Conservation (phyloP, 2,113 vertebrate genomes). For the Poeciliopsis occidentalis region DNA sequence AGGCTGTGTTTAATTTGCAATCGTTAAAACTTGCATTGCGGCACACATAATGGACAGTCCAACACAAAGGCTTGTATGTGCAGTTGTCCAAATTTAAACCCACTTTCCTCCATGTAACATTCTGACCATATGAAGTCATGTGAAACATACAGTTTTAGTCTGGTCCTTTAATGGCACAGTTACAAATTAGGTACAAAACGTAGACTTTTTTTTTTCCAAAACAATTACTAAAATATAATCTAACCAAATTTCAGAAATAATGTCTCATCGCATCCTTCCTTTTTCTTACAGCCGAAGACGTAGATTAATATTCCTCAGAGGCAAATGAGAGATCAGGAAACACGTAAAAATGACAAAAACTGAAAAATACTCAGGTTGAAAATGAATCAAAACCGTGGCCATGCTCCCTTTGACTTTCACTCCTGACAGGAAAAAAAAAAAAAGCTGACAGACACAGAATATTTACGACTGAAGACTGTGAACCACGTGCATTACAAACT, state of each 20-base stretch:
- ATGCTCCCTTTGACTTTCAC: conserved; percentile 4
- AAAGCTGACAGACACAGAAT: neutral
- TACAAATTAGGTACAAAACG: conserved; percentile 76
- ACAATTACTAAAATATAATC: conserved; percentile 77
- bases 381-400: neutral
- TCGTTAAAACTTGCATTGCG: conserved; percentile 55
- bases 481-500: neutral
- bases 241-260: conserved; percentile 51
- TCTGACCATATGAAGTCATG: conserved; percentile 28
- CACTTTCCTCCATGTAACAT: conserved; percentile 21
- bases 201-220: conserved; percentile 39
- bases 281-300: conserved; percentile 53
- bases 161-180: conserved; percentile 65
- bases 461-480: conserved; percentile 5
- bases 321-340: conserved; percentile 5
- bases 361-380: neutral
- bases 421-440: neutral
- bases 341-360: neutral
- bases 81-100: conserved; percentile 34
- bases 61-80: conserved; percentile 17
- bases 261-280: conserved; percentile 51
- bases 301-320: conserved; percentile 1
- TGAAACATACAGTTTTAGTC: conserved; percentile 53
- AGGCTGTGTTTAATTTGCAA: conserved; percentile 71
- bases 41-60: conserved; percentile 50